Base-by-base conservation (phyloP, 2,888 invertebrate genomes). In the Mantis religiosa region DNA sequence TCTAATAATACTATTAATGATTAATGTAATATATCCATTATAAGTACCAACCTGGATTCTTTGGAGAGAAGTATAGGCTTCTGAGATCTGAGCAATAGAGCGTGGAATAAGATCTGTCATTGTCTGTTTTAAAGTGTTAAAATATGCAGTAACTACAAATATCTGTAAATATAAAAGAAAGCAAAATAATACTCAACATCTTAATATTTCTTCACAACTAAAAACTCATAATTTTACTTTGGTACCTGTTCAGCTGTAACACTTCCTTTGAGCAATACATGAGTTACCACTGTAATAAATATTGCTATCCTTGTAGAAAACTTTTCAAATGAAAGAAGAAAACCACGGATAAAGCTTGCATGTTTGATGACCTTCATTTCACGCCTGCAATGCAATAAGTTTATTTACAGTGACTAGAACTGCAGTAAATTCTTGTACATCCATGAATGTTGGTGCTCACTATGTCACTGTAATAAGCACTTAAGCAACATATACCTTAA, bases 81-180 rank as follows among this genome's bases (percentile, higher is more conserved):
- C 98, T 0, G 97, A 96, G 81, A 97, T 94, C 93, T 96, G 96
- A 6, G 97, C 96, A 91, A 98, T 96, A 85, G 97, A 96, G 91
- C 96, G 96, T 0, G 98, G 98, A 91, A 98, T 97, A 93, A 97
- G 97, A n/a, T 98, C 96, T 7, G 93, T 93, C 92, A 94, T 92
- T 91, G 88, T n/a, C 28, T 88, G 84, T 20, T 28, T 88, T 25
- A 88, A 20, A 8, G 84, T 88, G 54, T 88, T 88, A 28, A 88
- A 47, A 84, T 30, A 88, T 82, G 71, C 84, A 6, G 85, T 85
- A 27, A 88, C 81, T 30, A 88, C 88, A 82, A 88, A 88, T 28
- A 85, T 85, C 85, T 88, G 88, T 25, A 84, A 88, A 71, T 47
- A 88, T 54, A 34, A 54, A 81, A 84, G 27, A 47, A 28, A 27